A percentile compares a stretch with the other conserved stretches of the same genome.
Evolutionary conservation across 2,113 vertebrate species (phyloP).

Genomic region (Chloebia gouldiae): DNA sequence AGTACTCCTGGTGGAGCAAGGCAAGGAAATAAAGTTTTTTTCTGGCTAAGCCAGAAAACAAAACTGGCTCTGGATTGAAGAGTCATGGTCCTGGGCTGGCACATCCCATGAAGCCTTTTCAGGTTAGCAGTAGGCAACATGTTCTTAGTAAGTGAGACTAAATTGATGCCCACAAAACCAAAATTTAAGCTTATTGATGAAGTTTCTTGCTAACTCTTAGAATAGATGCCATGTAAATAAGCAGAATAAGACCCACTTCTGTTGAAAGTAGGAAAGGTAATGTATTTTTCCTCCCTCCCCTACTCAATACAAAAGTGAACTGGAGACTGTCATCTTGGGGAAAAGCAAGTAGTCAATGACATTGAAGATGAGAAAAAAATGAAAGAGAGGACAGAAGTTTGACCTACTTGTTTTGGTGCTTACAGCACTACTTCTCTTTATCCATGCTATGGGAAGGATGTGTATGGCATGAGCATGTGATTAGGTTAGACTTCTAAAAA

Average conservation of each 20-base stretch:
- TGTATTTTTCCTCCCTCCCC: neutral
- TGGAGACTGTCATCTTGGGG: neutral
- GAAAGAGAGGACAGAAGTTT: neutral
- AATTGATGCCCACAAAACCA: neutral
- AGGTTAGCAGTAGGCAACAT: neutral
- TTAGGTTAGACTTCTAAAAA: conserved; percentile 33
- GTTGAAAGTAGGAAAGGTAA: neutral
- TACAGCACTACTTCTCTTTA: neutral
- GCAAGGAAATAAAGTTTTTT: neutral
- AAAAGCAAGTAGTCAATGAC: neutral
- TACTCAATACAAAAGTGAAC: neutral
- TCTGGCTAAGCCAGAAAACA: neutral
- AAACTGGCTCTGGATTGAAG: neutral
- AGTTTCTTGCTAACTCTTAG: neutral
- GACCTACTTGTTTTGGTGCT: neutral
- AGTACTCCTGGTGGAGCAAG: neutral
- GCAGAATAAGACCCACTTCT: neutral
- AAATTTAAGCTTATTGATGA: neutral
- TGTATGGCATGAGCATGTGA: neutral
- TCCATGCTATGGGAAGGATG: neutral
- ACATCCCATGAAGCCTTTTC: neutral
- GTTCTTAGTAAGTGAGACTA: neutral
- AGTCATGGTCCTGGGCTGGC: neutral
- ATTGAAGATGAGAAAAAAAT: neutral
- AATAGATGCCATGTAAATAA: neutral